Percentiles rank a stretch among this genome's conserved stretches.
These are phyloP conservation scores for Asarcornis scutulata DNA, from an alignment of 2,113 vertebrate genomes.

Conservation along the genomic window DNA sequence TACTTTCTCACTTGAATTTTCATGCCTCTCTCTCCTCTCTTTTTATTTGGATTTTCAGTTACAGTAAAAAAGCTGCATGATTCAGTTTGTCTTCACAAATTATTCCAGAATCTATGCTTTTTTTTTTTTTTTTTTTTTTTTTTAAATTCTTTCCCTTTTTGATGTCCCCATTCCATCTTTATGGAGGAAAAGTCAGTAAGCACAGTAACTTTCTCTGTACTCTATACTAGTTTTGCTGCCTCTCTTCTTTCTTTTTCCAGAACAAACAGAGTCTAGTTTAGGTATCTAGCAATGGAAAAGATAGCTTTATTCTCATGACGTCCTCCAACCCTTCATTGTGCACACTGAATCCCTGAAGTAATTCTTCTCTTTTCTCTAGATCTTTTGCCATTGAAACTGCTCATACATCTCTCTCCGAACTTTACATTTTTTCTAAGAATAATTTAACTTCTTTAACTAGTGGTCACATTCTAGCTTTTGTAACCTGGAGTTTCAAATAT, in stretches of 20 bases:
- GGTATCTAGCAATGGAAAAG: not conserved
- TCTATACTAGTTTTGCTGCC: not conserved
- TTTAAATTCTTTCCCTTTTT: not conserved
- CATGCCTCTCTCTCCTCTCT: not conserved
- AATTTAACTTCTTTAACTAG: not conserved
- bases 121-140: not conserved
- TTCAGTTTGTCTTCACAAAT: not conserved
- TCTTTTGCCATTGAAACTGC: not conserved
- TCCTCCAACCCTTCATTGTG: not conserved
- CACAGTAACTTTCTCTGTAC: not conserved
- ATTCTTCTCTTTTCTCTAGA: not conserved
- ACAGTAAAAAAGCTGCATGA: not conserved
- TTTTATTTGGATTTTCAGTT: not conserved
- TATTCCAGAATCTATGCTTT: not conserved
- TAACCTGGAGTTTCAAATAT: not conserved
- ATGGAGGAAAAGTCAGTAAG: not conserved
- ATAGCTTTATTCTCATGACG: not conserved
- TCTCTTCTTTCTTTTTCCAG: not conserved
- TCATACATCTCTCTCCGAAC: not conserved
- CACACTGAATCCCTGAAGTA: not conserved
- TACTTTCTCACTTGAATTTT: not conserved
- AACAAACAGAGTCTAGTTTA: rapidly evolving
- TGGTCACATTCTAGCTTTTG: not conserved
- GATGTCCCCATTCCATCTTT: not conserved
- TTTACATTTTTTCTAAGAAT: rapidly evolving